phyloP scores from a whole-genome alignment of 2,797 vertebrate species.

The Cryptoblepharus egeriae region DNA sequence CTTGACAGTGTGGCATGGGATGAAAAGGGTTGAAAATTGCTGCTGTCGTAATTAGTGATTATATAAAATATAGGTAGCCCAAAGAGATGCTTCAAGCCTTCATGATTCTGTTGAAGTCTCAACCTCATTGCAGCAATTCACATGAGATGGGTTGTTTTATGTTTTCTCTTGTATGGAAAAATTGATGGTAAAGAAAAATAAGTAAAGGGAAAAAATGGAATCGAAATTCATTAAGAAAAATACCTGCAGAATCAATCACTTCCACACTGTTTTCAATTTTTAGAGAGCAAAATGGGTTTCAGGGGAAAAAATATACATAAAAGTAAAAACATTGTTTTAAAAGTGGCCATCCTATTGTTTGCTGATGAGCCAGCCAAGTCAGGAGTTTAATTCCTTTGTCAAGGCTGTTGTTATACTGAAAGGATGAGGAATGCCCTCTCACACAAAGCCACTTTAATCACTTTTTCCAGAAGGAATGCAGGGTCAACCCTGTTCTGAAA shows the following conservation, averaged over 20 bases:
- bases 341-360: not conserved
- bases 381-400: slow-evolving; percentile 17
- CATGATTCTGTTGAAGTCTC: not conserved
- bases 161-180: not conserved
- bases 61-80: not conserved
- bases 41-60: not conserved
- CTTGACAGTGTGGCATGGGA: too few species aligned
- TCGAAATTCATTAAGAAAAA: slow-evolving; percentile 13
- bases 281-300: not conserved
- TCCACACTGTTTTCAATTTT: slow-evolving; percentile 19
- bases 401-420: not conserved
- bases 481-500: slow-evolving; percentile 32
- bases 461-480: slow-evolving; percentile 49
- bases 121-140: not conserved
- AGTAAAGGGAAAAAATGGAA: not conserved
- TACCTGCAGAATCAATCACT: slow-evolving; percentile 8
- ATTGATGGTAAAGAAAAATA: not conserved
- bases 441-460: slow-evolving; percentile 3
- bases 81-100: not conserved
- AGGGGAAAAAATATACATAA: not conserved
- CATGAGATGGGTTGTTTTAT: not conserved
- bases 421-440: not conserved
- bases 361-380: not conserved
- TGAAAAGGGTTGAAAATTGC: too few species aligned
- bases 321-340: not conserved